Evolutionary conservation across 2,797 vertebrate genomes (phyloP), one percentile per base, ranked within the genome.

Genomic region (Pantherophis alleghaniensis): DNA sequence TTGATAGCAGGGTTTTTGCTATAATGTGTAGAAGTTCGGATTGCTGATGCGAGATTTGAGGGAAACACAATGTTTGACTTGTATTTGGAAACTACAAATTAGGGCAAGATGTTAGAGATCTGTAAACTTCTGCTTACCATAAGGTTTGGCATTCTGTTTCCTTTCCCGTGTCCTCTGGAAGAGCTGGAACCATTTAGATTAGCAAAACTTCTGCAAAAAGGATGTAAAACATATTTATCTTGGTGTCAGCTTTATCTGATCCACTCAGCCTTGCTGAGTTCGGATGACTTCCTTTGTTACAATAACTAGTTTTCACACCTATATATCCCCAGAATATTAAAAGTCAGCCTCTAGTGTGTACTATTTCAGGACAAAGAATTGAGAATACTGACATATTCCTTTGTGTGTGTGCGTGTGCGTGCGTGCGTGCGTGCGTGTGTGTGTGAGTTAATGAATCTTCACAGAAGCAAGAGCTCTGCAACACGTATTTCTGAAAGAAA

Each of bases 171-270:
- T 96, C 92, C 94, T 94, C 61, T 95, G 96, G 95, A 95, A 97
- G 97, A 96, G 95, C 95, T 97, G 83, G 97, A 97, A 97, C 96
- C 97, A 97, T 95, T 96, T 94, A 98, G 97, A 97, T 98, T 98
- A 98, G 96, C 96, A 97, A 97, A 97, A 97, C 96, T 97, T 97
- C 96, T 97, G 95, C 97, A 98, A 96, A 96, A 97, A 96, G 97
- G 97, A 98, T 97, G 97, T 98, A 98, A 98, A 98, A 96, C 96
- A 98, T 96, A 98, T 98, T 98, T 97, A 98, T 97, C 97, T 97
- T 93, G 66, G 95, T 97, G 97, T 98, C 97, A 98, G 96, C 96
- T 97, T 98, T 98, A 98, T 98, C 97, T 97, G 98, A 98, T 98
- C 97, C 97, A 97, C 97, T 98, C 96, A 95, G 98, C 97, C 96